These are phyloP conservation scores for Camelus bactrianus DNA, from an alignment of 2,113 vertebrate genomes.

Conservation along the genomic window DNA sequence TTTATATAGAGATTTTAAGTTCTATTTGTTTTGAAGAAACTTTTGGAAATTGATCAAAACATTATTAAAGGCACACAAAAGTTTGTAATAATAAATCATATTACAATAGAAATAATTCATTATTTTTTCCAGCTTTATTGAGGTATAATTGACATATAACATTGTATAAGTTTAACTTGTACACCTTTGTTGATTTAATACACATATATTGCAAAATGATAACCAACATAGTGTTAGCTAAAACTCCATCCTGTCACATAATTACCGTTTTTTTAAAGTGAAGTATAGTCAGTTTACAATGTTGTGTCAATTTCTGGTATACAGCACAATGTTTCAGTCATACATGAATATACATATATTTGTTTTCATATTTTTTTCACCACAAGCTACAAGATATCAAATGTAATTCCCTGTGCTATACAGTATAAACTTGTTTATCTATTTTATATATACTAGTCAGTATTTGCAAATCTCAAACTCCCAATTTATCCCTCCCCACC, in stretches of 20 bases:
- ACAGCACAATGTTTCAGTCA: too few relatives aligned
- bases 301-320: too few relatives aligned
- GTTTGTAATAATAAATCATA: not conserved
- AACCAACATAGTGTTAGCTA: not conserved
- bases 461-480: too few relatives aligned
- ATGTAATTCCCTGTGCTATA: too few relatives aligned
- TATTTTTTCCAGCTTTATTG: slow-evolving; percentile 32
- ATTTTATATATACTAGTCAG: too few relatives aligned
- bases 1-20: not conserved
- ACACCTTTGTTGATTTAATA: not conserved
- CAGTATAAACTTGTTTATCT: too few relatives aligned
- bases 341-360: too few relatives aligned
- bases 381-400: too few relatives aligned
- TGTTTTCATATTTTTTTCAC: too few relatives aligned
- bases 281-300: too few relatives aligned
- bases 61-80: slow-evolving; percentile 7
- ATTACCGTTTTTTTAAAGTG: not conserved
- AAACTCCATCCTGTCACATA: not conserved
- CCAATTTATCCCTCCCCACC: too few relatives aligned
- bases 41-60: not conserved
- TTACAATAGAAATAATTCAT: not conserved
- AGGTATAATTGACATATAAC: not conserved
- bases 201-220: not conserved
- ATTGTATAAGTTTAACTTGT: not conserved
- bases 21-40: slow-evolving; percentile 21